Percentiles rank a stretch among this genome's conserved stretches.
phyloP scores from a whole-genome alignment of 1,140 invertebrate genomes.

The Orchesella cincta region DNA sequence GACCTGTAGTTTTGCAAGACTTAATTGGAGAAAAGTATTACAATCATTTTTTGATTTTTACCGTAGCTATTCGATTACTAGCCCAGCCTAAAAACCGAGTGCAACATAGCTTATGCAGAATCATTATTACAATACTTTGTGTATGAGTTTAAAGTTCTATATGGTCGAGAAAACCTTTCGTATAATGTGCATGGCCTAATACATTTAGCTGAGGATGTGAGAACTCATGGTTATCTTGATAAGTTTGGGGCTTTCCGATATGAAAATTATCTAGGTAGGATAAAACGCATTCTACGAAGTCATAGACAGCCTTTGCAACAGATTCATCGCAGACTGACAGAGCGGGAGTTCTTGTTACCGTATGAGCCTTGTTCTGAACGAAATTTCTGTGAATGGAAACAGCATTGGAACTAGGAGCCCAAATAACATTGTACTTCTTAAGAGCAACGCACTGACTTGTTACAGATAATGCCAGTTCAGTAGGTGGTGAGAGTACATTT shows the following conservation, averaged over 20 bases:
- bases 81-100: background rate
- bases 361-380: too few relatives aligned
- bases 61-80: slow-evolving; percentile 31
- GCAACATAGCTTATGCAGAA: slow-evolving; percentile 21
- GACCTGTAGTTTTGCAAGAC: slow-evolving; percentile 39
- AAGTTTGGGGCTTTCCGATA: slow-evolving; percentile 29
- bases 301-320: background rate
- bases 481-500: too few relatives aligned
- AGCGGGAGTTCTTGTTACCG: background rate
- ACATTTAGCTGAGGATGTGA: slow-evolving; percentile 36
- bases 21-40: slow-evolving; percentile 21
- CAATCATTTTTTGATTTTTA: slow-evolving; percentile 24
- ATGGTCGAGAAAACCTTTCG: slow-evolving; percentile 26
- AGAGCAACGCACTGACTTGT: too few relatives aligned
- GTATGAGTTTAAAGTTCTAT: slow-evolving; percentile 22
- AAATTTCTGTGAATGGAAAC: too few relatives aligned
- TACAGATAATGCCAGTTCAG: too few relatives aligned
- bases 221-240: slow-evolving; percentile 18
- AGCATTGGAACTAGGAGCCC: too few relatives aligned
- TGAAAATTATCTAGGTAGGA: slow-evolving; percentile 26
- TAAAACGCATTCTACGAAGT: slow-evolving; percentile 21
- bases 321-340: background rate
- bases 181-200: slow-evolving; percentile 41
- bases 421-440: too few relatives aligned
- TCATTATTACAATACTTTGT: slow-evolving; percentile 36